These are phyloP conservation scores for Chloromyia formosa DNA, from an alignment of 2,888 invertebrate genomes.

Conservation along the genomic window DNA sequence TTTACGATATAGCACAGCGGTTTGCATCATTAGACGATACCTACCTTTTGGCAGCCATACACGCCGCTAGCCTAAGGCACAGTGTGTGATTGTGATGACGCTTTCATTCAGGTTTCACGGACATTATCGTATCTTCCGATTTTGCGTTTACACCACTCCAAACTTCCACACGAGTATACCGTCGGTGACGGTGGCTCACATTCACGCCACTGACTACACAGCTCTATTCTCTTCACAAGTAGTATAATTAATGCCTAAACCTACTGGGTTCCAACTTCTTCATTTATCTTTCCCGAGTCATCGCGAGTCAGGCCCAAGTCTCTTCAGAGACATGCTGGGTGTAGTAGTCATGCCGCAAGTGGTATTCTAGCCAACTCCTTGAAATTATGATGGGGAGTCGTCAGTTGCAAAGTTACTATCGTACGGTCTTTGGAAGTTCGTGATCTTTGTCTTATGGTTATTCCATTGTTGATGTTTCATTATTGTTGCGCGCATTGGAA, in stretches of 20 bases:
- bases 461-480: constrained; percentile 39
- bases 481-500: neutral
- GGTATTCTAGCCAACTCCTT: constrained; percentile 1
- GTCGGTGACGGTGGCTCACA: too few relatives aligned
- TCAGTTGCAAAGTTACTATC: neutral
- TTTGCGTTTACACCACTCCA: constrained; percentile 10
- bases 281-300: constrained; percentile 48
- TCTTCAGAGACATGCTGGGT: neutral
- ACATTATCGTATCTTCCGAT: constrained; percentile 28
- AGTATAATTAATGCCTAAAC: constrained; percentile 48
- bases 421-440: constrained; percentile 38
- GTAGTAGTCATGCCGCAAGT: neutral
- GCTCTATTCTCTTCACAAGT: constrained; percentile 22
- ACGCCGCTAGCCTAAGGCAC: constrained; percentile 9
- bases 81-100: constrained; percentile 34
- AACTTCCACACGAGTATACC: too few relatives aligned
- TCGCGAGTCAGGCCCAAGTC: constrained; percentile 16
- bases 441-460: constrained; percentile 44
- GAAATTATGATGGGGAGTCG: constrained; percentile 4
- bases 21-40: constrained; percentile 41
- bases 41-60: constrained; percentile 39
- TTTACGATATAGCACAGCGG: constrained; percentile 19
- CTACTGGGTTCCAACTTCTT: constrained; percentile 47
- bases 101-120: constrained; percentile 38
- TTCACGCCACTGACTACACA: too few relatives aligned